phyloP scores from a whole-genome alignment of 2,113 vertebrate genomes.

The Muntiacus reevesi region DNA sequence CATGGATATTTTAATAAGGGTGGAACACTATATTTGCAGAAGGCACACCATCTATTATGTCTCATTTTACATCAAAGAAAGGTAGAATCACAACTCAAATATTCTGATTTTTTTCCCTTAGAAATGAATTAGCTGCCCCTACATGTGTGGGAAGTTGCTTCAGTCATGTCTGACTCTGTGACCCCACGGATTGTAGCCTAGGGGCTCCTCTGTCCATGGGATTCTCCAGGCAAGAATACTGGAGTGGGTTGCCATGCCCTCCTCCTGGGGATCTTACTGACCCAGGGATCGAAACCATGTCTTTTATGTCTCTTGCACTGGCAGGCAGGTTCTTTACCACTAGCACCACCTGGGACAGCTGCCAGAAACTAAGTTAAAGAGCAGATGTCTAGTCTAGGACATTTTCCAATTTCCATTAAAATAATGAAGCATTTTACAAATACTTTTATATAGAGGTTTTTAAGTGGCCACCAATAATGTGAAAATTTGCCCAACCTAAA shows the following conservation, averaged over 20 bases:
- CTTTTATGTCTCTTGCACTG: neutral
- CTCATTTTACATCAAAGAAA: neutral
- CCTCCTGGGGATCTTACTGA: neutral
- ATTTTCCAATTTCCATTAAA: slow-evolving; percentile 13
- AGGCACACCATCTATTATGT: neutral
- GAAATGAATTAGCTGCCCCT: neutral
- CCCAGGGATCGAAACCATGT: neutral
- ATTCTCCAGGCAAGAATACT: neutral
- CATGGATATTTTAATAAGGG: neutral
- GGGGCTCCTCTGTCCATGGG: neutral
- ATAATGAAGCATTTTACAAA: neutral
- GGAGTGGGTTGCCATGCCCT: neutral
- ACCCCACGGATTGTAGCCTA: neutral
- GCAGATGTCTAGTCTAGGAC: neutral
- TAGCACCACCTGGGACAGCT: neutral
- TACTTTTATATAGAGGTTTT: neutral
- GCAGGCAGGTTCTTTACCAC: neutral
- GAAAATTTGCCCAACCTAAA: neutral
- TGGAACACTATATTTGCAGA: neutral
- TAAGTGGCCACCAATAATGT: slow-evolving; percentile 1
- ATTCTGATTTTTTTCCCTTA: neutral
- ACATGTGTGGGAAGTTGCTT: neutral
- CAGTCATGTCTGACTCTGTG: neutral
- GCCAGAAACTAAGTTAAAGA: slow-evolving; percentile 21
- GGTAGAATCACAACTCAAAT: neutral